Base-by-base conservation (phyloP, 2,113 vertebrate genomes). In the Lophochroa leadbeateri region DNA sequence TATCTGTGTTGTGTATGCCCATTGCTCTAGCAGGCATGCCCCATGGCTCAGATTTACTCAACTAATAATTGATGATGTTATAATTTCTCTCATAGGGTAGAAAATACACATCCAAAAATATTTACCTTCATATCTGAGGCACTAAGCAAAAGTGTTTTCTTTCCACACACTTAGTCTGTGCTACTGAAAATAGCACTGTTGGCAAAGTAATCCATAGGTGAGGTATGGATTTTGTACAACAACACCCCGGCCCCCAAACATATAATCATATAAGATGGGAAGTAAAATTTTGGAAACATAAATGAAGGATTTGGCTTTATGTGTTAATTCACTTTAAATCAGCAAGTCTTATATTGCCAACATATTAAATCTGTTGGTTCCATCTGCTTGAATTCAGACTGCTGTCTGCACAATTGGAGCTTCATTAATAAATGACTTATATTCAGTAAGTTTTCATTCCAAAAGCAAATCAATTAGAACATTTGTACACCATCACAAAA, bases 361-460 rank as follows among this genome's bases (percentile, higher is more conserved):
- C 87, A 53, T 58, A 71, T 60, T 82, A 82, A 92, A 93, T 61
- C 67, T 72, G n/a, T 87, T 71, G 15, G 33, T 79, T 94, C 61
- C 52, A 82, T 87, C 37, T 79, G 21, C 68, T 93, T 85, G 35
- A 35, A 49, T 57, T 82, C 58, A 53, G 21, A 71, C 13, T 6
- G 12, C 16, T 79, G 27, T 47, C 46, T 44, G 33, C 24, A 60
- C 33, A 69, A 71, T 5, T 11, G 14, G 61, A 80, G 7, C 44
- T 92, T 84, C 78, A 44, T 76, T 91, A 68, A 90, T 69, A 79
- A 83, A 70, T 53, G 3, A 84, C 82, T 84, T 47, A 50, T 65
- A 27, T 71, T 82, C 33, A 35, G n/a, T 31, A 71, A 67, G 33
- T 83, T 67, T 90, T 19, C 33, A 37, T 72, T 94, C 70, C 47